A percentile compares a stretch with the other conserved stretches of the same genome.
Conservation (phyloP, 1,140 invertebrate species). For the Drosophila rhopaloa region DNA sequence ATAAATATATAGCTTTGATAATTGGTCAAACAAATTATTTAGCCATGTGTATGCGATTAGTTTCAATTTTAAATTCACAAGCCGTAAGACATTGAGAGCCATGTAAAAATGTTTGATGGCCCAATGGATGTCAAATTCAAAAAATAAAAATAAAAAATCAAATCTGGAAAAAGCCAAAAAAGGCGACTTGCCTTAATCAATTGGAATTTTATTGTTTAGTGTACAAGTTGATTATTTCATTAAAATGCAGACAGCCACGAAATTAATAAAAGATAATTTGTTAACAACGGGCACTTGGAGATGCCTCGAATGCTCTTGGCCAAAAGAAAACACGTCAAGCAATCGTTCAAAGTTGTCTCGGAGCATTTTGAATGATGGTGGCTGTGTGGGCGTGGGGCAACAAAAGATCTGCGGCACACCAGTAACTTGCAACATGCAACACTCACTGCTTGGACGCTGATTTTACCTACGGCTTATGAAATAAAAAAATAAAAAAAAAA, state of each 20-base stretch:
- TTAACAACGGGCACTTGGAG: slow-evolving; percentile 54
- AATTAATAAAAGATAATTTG: slow-evolving; percentile 58
- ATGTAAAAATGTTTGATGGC: too few species aligned
- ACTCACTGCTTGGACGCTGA: slow-evolving; percentile 53
- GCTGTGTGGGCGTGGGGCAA: slow-evolving; percentile 52
- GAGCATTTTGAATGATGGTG: slow-evolving; percentile 16
- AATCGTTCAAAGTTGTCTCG: slow-evolving; percentile 57
- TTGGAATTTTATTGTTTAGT: slow-evolving; percentile 33
- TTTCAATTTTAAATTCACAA: too few species aligned
- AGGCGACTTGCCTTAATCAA: too few species aligned
- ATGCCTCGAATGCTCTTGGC: slow-evolving; percentile 31
- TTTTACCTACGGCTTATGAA: slow-evolving; percentile 52
- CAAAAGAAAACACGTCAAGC: slow-evolving; percentile 54
- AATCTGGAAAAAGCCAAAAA: too few species aligned
- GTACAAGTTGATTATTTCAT: slow-evolving; percentile 65
- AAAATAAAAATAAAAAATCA: too few species aligned
- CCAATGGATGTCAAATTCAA: too few species aligned
- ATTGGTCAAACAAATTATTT: too few species aligned
- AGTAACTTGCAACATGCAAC: slow-evolving; percentile 74
- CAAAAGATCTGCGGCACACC: slow-evolving; percentile 51
- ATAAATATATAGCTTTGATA: too few species aligned
- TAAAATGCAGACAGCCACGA: slow-evolving; percentile 38
- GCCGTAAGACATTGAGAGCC: too few species aligned
- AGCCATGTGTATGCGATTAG: too few species aligned
- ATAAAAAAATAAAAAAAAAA: slow-evolving; percentile 4